Conservation (phyloP, 2,888 invertebrate species). For the Eristalinus sepulchralis region DNA sequence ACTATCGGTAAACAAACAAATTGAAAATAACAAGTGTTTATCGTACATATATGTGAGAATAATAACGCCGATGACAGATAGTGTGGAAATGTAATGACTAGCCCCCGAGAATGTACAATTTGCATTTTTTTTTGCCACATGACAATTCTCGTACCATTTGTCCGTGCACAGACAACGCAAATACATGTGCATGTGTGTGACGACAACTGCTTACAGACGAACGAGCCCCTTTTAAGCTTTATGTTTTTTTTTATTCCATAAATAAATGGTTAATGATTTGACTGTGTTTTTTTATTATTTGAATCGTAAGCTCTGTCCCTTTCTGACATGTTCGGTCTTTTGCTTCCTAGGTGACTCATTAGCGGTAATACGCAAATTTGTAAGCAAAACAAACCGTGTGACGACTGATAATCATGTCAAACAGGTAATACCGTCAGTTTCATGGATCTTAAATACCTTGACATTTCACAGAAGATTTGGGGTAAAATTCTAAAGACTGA, state of each 20-base stretch:
- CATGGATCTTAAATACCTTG: background rate
- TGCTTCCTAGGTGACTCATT: constrained; percentile 2
- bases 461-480: background rate
- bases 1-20: background rate
- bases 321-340: background rate
- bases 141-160: background rate
- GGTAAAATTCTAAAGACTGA: background rate
- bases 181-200: background rate
- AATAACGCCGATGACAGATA: background rate
- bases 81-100: background rate
- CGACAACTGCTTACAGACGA: background rate
- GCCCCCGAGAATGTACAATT: background rate
- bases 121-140: constrained; percentile 34
- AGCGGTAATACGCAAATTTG: constrained; percentile 22
- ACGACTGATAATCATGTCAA: constrained; percentile 6
- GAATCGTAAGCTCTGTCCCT: background rate
- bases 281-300: background rate
- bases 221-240: constrained; percentile 24
- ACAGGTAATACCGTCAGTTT: background rate
- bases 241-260: constrained; percentile 11
- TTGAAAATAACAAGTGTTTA: constrained; percentile 6
- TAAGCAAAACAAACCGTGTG: constrained; percentile 22
- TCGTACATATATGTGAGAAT: background rate
- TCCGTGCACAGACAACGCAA: background rate
- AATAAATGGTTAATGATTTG: background rate